Evolutionary conservation across 2,113 vertebrate species (phyloP).

Genomic region (Dryoscopus gambensis): DNA sequence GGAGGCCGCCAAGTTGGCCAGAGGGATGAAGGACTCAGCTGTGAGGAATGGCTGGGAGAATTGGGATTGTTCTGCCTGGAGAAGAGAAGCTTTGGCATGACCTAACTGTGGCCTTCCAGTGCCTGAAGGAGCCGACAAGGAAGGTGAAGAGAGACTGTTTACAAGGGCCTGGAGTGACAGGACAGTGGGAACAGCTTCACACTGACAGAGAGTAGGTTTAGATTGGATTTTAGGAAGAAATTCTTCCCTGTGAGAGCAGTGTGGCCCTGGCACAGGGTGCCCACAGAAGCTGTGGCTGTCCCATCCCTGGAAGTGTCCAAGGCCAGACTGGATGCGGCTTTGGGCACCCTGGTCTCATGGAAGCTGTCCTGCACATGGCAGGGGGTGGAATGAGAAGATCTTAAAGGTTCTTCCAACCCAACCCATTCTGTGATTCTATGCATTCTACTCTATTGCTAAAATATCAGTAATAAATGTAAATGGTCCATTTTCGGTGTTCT

Average conservation of each 20-base stretch:
- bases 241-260: not conserved
- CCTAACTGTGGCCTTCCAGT: not conserved
- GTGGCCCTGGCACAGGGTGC: not conserved
- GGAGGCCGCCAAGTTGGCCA: not conserved
- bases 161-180: not conserved
- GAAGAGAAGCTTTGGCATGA: not conserved
- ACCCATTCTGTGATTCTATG: not conserved
- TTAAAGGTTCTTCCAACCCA: not conserved
- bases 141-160: not conserved
- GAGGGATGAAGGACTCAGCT: not conserved
- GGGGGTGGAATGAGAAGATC: not conserved
- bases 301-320: not conserved
- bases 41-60: not conserved
- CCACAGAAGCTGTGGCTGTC: not conserved
- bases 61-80: not conserved
- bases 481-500: not conserved
- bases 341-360: not conserved
- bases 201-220: not conserved
- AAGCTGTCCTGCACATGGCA: not conserved
- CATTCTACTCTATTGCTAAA: not conserved
- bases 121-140: not conserved
- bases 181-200: not conserved
- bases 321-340: not conserved
- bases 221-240: not conserved
- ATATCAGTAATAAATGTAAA: not conserved